These are phyloP conservation scores for silkworm (Bombyx mori) DNA, from an alignment of 1,140 invertebrate genomes.

Conservation along the genomic window DNA sequence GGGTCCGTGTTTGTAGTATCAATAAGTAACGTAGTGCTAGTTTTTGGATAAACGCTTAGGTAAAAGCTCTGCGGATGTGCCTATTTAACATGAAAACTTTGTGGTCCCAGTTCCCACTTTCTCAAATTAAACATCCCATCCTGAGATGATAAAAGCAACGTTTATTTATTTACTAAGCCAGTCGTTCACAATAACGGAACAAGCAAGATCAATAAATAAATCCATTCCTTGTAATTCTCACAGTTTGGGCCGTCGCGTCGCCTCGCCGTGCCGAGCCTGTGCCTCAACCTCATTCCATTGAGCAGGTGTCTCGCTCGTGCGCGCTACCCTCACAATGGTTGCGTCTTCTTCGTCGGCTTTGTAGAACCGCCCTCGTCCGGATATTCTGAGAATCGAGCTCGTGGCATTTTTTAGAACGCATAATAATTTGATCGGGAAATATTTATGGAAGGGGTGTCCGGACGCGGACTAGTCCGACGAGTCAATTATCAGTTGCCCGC, in stretches of 20 bases:
- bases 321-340: background rate
- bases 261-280: conserved; percentile 29
- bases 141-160: conserved; percentile 18
- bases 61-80: conserved; percentile 20
- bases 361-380: conserved; percentile 54
- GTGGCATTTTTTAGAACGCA: conserved; percentile 65
- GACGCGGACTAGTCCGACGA: conserved; percentile 53
- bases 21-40: conserved; percentile 13
- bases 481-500: conserved; percentile 60
- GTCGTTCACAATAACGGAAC: conserved; percentile 51
- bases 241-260: conserved; percentile 46
- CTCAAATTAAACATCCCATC: conserved; percentile 22
- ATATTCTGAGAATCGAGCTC: conserved; percentile 57
- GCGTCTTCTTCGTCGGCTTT: conserved; percentile 41
- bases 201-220: conserved; percentile 63
- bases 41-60: conserved; percentile 13
- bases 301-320: conserved; percentile 36
- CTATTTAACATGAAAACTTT: conserved; percentile 22
- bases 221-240: conserved; percentile 66
- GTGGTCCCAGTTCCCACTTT: conserved; percentile 14
- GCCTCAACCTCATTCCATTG: conserved; percentile 52
- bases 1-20: conserved; percentile 9
- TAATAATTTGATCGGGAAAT: conserved; percentile 71
- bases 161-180: conserved; percentile 36
- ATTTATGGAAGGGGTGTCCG: conserved; percentile 68